Conservation (phyloP, 2,888 invertebrate genomes). For the Ennomos erosarius region DNA sequence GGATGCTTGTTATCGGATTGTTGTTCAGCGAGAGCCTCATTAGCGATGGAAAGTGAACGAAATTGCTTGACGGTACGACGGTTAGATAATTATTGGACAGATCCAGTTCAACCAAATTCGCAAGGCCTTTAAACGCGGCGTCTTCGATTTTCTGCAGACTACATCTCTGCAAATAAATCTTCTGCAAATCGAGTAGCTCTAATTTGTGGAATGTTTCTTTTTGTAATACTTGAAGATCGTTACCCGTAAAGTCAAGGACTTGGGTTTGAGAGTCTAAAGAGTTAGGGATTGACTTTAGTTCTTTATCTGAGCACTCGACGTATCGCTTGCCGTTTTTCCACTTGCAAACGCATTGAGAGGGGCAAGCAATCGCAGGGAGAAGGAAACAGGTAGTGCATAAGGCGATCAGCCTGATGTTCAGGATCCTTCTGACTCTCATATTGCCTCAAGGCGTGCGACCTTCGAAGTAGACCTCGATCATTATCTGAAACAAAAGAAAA, state of each 20-base stretch:
- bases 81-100: constrained; percentile 92
- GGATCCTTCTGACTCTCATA: constrained; percentile 69
- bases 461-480: constrained; percentile 57
- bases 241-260: constrained; percentile 94
- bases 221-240: constrained; percentile 91
- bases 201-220: constrained; percentile 92
- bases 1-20: constrained; percentile 92
- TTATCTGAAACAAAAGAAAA: constrained; percentile 77
- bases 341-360: constrained; percentile 93
- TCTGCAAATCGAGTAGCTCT: constrained; percentile 93
- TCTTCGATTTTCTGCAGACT: constrained; percentile 91
- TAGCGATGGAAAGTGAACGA: constrained; percentile 91
- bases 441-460: constrained; percentile 71
- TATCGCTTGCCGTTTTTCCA: constrained; percentile 97
- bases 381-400: constrained; percentile 77
- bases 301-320: constrained; percentile 93
- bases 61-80: constrained; percentile 91
- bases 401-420: constrained; percentile 76
- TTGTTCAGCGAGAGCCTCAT: constrained; percentile 93
- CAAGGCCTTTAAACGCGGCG: constrained; percentile 92
- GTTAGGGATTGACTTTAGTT: constrained; percentile 90
- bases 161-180: constrained; percentile 92
- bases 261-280: constrained; percentile 94
- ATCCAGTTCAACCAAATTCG: constrained; percentile 95
- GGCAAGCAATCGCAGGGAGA: constrained; percentile 86